Conservation (phyloP, 2,888 invertebrate genomes). For the Ennomos quercinarius region DNA sequence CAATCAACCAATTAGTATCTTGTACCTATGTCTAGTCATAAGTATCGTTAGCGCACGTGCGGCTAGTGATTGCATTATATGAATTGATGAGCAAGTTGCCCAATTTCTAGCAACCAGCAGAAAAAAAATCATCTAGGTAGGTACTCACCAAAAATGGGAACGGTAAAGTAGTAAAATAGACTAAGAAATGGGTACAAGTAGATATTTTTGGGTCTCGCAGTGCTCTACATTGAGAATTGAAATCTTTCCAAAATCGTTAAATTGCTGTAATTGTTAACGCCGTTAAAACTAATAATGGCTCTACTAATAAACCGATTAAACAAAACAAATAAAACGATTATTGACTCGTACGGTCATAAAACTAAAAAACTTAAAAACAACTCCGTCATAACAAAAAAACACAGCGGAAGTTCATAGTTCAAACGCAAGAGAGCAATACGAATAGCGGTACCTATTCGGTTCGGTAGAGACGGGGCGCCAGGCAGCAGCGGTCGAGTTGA, state of each 20-base stretch:
- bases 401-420: constrained; percentile 28
- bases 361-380: constrained; percentile 28
- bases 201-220: too few relatives aligned
- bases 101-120: too few relatives aligned
- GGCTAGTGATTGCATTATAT: constrained; percentile 27
- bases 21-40: constrained; percentile 30
- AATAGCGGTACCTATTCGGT: constrained; percentile 1
- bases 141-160: too few relatives aligned
- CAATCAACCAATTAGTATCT: constrained; percentile 48
- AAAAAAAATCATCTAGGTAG: too few relatives aligned
- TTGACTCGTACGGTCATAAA: constrained; percentile 9
- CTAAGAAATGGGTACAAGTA: too few relatives aligned
- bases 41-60: constrained; percentile 26
- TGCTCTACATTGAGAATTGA: too few relatives aligned
- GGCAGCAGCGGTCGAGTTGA: constrained; percentile 35
- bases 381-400: constrained; percentile 29
- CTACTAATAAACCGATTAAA: neutral
- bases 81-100: neutral
- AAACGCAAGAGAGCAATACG: constrained; percentile 31
- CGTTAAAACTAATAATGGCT: too few relatives aligned
- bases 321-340: neutral
- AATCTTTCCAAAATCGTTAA: too few relatives aligned
- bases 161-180: too few relatives aligned
- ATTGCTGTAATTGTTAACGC: too few relatives aligned
- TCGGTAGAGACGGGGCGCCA: constrained; percentile 33